Evolutionary conservation across 2,113 vertebrate genomes (phyloP), one percentile per base, ranked within the genome.

Genomic region (Pteropus alecto): DNA sequence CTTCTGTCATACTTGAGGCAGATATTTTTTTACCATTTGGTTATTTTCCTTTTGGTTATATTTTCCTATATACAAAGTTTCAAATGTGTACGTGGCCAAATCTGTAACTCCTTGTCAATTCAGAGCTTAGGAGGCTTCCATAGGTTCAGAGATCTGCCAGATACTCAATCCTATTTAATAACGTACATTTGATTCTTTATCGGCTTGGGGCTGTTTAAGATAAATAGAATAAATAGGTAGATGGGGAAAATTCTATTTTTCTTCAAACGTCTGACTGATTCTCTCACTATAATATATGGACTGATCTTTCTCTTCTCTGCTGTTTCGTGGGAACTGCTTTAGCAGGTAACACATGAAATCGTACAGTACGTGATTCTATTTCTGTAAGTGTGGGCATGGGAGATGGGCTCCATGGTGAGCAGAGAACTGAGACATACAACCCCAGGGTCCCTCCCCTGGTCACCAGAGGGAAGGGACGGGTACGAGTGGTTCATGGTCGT

Each of bases 21-120:
- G 35, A 43, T 68, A 35, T 67, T 82, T 87, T 87, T 81, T 95
- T 71, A 67, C 21, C 93, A 82, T 9, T 87, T 84, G 43, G 65
- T 68, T 89, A 74, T 77, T 95, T 95, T 88, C 60, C 58, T 93
- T 82, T 74, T n/a, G 56, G 30, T 48, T 70, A 48, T 51, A 87
- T 87, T 85, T 92, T 79, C 84, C 91, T 88, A 46, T n/a, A 51
- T 67, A 70, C 30, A 26, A 30, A 60, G 5, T 67, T 92, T 74
- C 30, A 85, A 65, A 63, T 67, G 73, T 94, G 76, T 90, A 48
- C 61, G 35, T 46, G 74, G 67, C 60, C 35, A 76, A 93, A 92
- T 83, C 87, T 76, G 71, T 87, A 54, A 93, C 85, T 92, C 95
- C 81, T 87, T 91, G 19, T 91, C n/a, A 46, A 21, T 67, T 94